Percentiles rank a stretch among this genome's conserved stretches.
Evolutionary conservation across 2,113 vertebrate species (phyloP).

Genomic region (Corythoichthys haematopterus): DNA sequence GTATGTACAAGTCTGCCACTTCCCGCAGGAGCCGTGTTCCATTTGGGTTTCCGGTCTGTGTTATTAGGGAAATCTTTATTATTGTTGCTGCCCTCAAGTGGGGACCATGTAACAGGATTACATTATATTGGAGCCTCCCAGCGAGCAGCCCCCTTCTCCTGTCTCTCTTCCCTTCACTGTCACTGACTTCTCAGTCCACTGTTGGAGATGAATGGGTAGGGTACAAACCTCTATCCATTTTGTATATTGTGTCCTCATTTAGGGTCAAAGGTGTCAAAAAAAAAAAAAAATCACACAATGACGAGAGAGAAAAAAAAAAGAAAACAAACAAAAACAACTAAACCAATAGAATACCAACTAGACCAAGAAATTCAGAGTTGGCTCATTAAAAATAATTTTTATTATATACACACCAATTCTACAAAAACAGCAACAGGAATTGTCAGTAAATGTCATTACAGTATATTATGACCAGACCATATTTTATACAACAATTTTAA

Average conservation of each 20-base stretch:
- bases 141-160: slow-evolving; percentile 62
- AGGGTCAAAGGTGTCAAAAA: too few relatives aligned
- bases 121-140: slow-evolving; percentile 79
- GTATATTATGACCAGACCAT: too few relatives aligned
- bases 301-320: too few relatives aligned
- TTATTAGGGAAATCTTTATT: slow-evolving; percentile 81
- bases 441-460: too few relatives aligned
- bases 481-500: too few relatives aligned
- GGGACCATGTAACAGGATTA: slow-evolving; percentile 78
- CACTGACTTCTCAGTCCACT: slow-evolving; percentile 57
- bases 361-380: too few relatives aligned
- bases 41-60: slow-evolving; percentile 68
- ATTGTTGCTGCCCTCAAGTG: slow-evolving; percentile 79
- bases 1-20: slow-evolving; percentile 72
- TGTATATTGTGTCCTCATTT: neutral
- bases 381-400: too few relatives aligned
- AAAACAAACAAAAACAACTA: too few relatives aligned
- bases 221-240: neutral
- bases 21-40: slow-evolving; percentile 69
- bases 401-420: too few relatives aligned
- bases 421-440: too few relatives aligned
- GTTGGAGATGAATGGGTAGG: neutral
- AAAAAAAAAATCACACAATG: too few relatives aligned
- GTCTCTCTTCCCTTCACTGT: slow-evolving; percentile 62
- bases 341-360: too few relatives aligned